Evolutionary conservation across 2,888 invertebrate genomes (phyloP).

Genomic region (Choristoneura rosaceana): DNA sequence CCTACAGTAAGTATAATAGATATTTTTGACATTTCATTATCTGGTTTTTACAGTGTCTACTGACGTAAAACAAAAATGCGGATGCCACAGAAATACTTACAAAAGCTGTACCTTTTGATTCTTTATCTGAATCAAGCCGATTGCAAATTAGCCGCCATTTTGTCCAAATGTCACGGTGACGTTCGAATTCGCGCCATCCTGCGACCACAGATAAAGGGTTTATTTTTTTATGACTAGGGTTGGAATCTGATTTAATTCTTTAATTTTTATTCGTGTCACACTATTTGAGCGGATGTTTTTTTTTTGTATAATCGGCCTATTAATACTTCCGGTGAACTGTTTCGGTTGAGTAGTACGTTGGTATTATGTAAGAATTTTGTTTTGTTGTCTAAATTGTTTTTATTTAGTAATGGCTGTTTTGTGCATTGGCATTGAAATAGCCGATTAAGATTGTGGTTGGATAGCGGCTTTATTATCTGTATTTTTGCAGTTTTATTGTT

Average conservation of each 20-base stretch:
- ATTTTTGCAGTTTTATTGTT: conserved; percentile 38
- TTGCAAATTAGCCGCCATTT: conserved; percentile 21
- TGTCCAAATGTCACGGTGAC: conserved; percentile 34
- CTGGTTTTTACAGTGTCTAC: too few species aligned
- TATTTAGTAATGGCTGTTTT: conserved; percentile 36
- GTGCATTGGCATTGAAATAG: conserved; percentile 32
- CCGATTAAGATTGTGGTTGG: conserved; percentile 37
- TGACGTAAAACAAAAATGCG: not conserved
- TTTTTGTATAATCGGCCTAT: conserved; percentile 37
- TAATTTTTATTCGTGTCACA: conserved; percentile 40
- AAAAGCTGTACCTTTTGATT: not conserved
- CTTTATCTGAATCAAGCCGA: not conserved
- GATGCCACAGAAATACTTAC: not conserved
- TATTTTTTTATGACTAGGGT: conserved; percentile 35
- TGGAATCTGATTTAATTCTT: conserved; percentile 37
- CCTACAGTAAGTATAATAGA: too few species aligned
- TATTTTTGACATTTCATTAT: too few species aligned
- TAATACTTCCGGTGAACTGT: conserved; percentile 39
- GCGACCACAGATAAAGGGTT: conserved; percentile 40
- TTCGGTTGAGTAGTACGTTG: conserved; percentile 36
- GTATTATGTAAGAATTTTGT: conserved; percentile 40
- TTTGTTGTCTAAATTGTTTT: conserved; percentile 40
- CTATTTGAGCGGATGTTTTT: conserved; percentile 34
- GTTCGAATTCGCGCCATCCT: conserved; percentile 33
- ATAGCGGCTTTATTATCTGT: conserved; percentile 37